These are phyloP conservation scores for Sinocyclocheilus anshuiensis DNA, from an alignment of 2,113 vertebrate genomes.

Conservation along the genomic window DNA sequence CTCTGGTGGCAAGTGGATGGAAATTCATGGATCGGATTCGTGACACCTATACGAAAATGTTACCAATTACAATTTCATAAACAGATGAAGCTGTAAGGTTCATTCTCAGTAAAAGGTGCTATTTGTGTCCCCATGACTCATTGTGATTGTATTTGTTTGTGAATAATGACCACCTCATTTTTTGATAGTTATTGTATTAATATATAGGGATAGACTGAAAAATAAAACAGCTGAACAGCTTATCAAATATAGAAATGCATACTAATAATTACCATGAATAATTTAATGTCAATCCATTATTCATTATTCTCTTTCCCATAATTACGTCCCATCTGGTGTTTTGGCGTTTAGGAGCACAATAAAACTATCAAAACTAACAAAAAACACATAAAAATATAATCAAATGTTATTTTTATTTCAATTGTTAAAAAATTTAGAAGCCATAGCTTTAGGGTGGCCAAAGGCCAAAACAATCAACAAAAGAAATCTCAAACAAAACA, in stretches of 20 bases:
- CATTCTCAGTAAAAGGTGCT: neutral
- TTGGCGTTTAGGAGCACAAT: too few species aligned
- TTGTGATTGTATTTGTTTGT: neutral
- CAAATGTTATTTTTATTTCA: neutral
- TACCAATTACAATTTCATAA: too few species aligned
- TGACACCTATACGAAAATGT: too few species aligned
- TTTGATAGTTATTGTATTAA: neutral
- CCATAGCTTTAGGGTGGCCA: neutral
- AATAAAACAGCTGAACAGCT: neutral
- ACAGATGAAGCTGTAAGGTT: neutral
- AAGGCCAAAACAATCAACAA: neutral
- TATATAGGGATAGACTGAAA: neutral
- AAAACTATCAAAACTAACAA: too few species aligned
- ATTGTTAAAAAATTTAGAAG: neutral
- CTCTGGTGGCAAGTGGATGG: too few species aligned
- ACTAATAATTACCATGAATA: neutral
- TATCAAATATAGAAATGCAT: neutral
- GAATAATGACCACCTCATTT: neutral
- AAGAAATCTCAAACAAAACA: neutral
- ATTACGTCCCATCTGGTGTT: too few species aligned
- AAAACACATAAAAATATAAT: neutral
- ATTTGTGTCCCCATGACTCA: neutral
- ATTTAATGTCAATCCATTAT: neutral
- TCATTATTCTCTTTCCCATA: neutral
- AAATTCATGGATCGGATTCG: too few species aligned